Evolutionary conservation across 92 coral and sea anemone species (phyloP), one percentile per base, ranked within the genome.

Genomic region (Micromussa lordhowensis): DNA sequence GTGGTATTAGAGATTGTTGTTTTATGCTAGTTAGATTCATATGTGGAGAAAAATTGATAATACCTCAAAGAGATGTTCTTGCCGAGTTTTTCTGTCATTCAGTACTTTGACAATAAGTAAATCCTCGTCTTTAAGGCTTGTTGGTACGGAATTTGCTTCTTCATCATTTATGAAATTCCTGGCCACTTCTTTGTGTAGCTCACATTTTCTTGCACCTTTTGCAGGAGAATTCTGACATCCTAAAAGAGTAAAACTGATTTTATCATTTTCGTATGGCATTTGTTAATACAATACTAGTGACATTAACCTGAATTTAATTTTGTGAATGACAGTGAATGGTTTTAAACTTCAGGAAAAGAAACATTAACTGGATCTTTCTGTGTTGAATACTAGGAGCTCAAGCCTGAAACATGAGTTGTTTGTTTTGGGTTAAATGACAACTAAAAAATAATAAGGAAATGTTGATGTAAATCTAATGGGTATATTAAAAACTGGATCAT

Each of bases 181-280:
- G 29, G 94, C 91, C 19, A 74, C 54, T 40, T 66, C 75, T 3
- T 28, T 14, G 35, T 87, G 94, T 28, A 53, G 44, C n/a, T 72
- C 36, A 75, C 88, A 87, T 59, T 87, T 81, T 28, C 88, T 86
- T 22, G 83, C 79, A 11, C 77, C 82, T 58, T 91, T 91, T 31
- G 70, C 86, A 75, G 91, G 94, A 30, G 94, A 87, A 74, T 91
- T 82, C 78, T 87, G 83, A 57, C 94, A 91, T 15, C 94, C 94
- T 91, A 55, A 26, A 32, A 3, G 35, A 81, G 73, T 51, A 49
- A n/a, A 66, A 35, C 26, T 54, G 75, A 32, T 24, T 21, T 54
- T 17, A n/a, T n/a, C n/a, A n/a, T n/a, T n/a, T n/a, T n/a, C n/a
- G n/a, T n/a, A n/a, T n/a, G n/a, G n/a, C n/a, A n/a, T n/a, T n/a